phyloP scores from a whole-genome alignment of 2,113 vertebrate species.

The Ancistrus triradiatus region DNA sequence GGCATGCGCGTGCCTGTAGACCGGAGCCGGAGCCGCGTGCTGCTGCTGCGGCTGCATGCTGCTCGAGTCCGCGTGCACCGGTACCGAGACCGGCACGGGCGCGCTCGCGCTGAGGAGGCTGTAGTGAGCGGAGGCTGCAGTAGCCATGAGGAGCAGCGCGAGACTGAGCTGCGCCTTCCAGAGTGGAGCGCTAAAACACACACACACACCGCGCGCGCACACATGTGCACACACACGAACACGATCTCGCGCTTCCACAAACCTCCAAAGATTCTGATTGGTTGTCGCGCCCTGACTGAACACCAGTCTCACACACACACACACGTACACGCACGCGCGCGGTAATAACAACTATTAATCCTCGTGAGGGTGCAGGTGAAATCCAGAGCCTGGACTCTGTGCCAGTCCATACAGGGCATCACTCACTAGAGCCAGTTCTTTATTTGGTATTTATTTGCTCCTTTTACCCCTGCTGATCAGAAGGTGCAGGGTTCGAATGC shows the following conservation, averaged over 20 bases:
- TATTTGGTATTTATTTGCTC: no score
- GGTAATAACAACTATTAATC: no score
- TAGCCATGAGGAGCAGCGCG: conserved; percentile 79
- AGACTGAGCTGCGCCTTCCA: neutral
- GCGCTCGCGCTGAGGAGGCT: conserved; percentile 91
- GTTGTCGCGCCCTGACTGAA: neutral
- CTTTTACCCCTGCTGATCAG: no score
- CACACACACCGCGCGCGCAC: neutral
- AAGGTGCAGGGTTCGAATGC: no score
- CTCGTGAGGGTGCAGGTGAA: no score
- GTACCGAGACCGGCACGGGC: conserved; percentile 82
- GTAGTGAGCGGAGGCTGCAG: conserved; percentile 96
- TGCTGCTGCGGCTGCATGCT: conserved; percentile 80
- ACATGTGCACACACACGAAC: neutral
- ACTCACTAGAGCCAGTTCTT: no score
- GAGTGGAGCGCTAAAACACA: neutral
- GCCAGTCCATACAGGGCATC: no score
- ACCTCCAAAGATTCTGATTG: neutral
- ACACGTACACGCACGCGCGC: no score
- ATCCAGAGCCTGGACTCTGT: no score
- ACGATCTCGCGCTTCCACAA: neutral
- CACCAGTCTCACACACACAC: no score
- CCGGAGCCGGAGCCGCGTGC: conserved; percentile 59
- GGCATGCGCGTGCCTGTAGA: conserved; percentile 88
- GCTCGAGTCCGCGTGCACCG: conserved; percentile 86